Percentiles rank a stretch among this genome's conserved stretches.
phyloP scores from a whole-genome alignment of 2,888 invertebrate species.

The Portevinia maculata region DNA sequence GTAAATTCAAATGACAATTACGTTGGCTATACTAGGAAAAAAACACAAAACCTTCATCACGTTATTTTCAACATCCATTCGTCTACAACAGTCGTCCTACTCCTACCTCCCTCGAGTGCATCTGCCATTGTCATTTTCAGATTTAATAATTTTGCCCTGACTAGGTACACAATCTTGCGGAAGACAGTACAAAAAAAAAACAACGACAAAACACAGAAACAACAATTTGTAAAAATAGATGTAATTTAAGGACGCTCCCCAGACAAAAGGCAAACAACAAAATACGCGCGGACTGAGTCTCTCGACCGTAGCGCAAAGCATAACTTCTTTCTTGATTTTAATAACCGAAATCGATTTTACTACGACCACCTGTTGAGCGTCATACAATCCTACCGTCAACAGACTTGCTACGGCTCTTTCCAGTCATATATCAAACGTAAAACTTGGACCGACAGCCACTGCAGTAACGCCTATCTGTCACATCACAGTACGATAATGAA shows the following conservation, averaged over 20 bases:
- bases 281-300: constrained; percentile 16
- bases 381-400: constrained; percentile 12
- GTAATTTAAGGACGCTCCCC: constrained; percentile 38
- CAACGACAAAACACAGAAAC: not conserved
- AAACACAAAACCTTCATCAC: constrained; percentile 41
- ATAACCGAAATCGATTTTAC: constrained; percentile 71
- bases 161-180: constrained; percentile 18
- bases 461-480: constrained; percentile 47
- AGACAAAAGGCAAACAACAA: constrained; percentile 45
- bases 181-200: constrained; percentile 26
- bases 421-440: constrained; percentile 61
- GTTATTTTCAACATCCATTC: constrained; percentile 51
- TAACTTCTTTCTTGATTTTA: constrained; percentile 56
- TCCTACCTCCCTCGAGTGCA: constrained; percentile 29
- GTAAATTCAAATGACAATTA: constrained; percentile 20
- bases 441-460: constrained; percentile 64
- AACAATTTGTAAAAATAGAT: constrained; percentile 23
- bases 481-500: constrained; percentile 2
- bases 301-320: constrained; percentile 34
- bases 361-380: constrained; percentile 71
- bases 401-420: constrained; percentile 22
- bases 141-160: constrained; percentile 55
- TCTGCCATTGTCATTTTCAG: constrained; percentile 56
- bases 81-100: constrained; percentile 38
- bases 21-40: constrained; percentile 24